Percentiles rank a stretch among this genome's conserved stretches.
Evolutionary conservation across 2,113 vertebrate genomes (phyloP).

Genomic region (Ageneiosus marmoratus): DNA sequence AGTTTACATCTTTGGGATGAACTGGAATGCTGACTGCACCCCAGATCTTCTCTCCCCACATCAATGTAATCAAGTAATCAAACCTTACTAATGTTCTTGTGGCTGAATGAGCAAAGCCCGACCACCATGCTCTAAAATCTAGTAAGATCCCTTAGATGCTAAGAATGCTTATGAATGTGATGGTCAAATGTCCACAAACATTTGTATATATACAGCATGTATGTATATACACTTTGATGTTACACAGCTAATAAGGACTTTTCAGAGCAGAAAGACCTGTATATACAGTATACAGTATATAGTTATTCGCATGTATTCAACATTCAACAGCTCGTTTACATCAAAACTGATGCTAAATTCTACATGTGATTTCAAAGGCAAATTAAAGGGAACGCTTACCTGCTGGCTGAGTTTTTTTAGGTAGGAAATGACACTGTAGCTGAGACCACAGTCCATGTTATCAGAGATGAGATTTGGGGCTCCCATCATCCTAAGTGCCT

Average conservation of each 20-base stretch:
- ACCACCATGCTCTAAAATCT: not conserved
- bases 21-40: not conserved
- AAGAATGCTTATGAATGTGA: not conserved
- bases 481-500: constrained; percentile 96
- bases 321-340: not conserved
- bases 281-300: not conserved
- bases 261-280: not conserved
- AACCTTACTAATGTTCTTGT: not conserved
- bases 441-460: constrained; percentile 95
- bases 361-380: not conserved
- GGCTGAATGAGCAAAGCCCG: not conserved
- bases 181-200: not conserved
- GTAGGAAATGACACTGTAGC: constrained; percentile 97
- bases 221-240: not conserved
- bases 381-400: constrained; percentile 65
- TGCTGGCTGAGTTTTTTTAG: constrained; percentile 98
- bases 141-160: not conserved
- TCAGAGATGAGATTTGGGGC: constrained; percentile 94
- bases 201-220: not conserved
- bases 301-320: not conserved
- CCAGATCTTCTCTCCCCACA: not conserved
- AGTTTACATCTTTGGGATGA: not conserved
- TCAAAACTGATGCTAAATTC: not conserved
- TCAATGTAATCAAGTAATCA: no score
- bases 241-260: not conserved